Evolutionary conservation across 1,140 invertebrate species (phyloP), one percentile per base, ranked within the genome.

Genomic region (Drosophila burlai): DNA sequence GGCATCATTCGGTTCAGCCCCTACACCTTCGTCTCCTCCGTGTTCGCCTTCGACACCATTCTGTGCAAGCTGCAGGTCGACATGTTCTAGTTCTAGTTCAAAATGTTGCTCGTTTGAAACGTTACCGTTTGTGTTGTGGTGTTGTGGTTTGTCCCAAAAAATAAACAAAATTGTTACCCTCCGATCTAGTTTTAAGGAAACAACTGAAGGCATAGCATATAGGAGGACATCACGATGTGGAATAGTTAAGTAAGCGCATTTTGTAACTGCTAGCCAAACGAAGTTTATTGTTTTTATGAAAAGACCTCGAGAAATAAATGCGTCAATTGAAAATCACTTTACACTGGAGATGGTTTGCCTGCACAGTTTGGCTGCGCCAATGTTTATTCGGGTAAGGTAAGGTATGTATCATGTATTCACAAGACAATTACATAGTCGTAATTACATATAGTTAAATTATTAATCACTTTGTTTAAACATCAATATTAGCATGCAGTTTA

Each of bases 1-100:
- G 92, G 92, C 24, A 82, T 93, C 15, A 92, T 93, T 47, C 77
- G 80, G 6, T 76, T 65, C 54, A 83, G 66, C 29, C 89, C 91
- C 15, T 93, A 93, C 65, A 91, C 84, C 7, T 93, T 93, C 50
- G 73, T 92, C 54, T 93, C 92, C 9, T 93, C 92, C 5, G 91
- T 93, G 8, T 93, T 84, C 83, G 92, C 91, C 40, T 92, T 93
- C 34, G 92, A 93, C 54, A 86, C 89, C 6, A 82, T 93, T 26
- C 59, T 93, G 6, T 59, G 60, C 57, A 92, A 89, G 61, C 77
- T 92, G 16, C 59, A 80, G 15, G 89, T 92, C 54, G 81, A 92
- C 69, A 71, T 86, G 42, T 69, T 77, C 18, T 89, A 78, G 42
- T 69, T 77, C 18, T 89, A 78, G 63, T 5, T 57, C 10, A 66